Evolutionary conservation across 2,888 invertebrate species (phyloP).

Genomic region (Diploptera punctata): DNA sequence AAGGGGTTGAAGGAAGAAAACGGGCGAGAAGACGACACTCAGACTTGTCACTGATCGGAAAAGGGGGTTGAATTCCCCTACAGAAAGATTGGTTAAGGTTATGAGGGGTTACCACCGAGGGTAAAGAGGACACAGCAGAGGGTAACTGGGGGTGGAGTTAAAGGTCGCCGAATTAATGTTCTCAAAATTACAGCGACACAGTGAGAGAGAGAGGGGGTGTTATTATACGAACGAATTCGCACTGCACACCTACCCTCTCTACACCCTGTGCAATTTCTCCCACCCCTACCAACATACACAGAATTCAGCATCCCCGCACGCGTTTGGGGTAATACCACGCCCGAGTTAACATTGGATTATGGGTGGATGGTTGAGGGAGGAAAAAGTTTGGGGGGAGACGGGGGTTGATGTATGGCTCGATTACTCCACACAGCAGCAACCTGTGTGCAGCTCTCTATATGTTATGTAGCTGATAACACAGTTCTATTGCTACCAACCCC

Average conservation of each 20-base stretch:
- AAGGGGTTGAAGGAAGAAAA: too few species aligned
- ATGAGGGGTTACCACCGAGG: slow-evolving; percentile 11
- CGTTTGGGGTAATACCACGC: slow-evolving; percentile 36
- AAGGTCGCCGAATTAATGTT: slow-evolving; percentile 35
- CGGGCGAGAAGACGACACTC: not conserved
- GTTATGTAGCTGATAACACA: slow-evolving; percentile 26
- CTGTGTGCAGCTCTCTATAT: slow-evolving; percentile 30
- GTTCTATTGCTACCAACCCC: slow-evolving; percentile 21
- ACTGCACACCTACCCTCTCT: slow-evolving; percentile 11
- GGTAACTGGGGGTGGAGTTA: slow-evolving; percentile 28
- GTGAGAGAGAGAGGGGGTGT: slow-evolving; percentile 15
- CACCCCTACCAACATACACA: slow-evolving; percentile 16
- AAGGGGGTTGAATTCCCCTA: slow-evolving; percentile 8
- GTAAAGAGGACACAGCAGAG: slow-evolving; percentile 9
- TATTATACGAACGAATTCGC: slow-evolving; percentile 34
- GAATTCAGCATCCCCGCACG: not conserved
- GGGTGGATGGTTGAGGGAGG: slow-evolving; percentile 26
- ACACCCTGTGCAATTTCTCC: slow-evolving; percentile 1
- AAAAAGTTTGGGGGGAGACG: slow-evolving; percentile 38
- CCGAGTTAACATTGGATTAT: slow-evolving; percentile 34
- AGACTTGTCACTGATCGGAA: not conserved
- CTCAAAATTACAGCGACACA: slow-evolving; percentile 31
- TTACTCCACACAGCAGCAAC: slow-evolving; percentile 33
- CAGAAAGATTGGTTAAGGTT: slow-evolving; percentile 19
- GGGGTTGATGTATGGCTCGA: slow-evolving; percentile 38